Evolutionary conservation across 2,797 vertebrate genomes (phyloP).

Genomic region (Myotis pilosus): DNA sequence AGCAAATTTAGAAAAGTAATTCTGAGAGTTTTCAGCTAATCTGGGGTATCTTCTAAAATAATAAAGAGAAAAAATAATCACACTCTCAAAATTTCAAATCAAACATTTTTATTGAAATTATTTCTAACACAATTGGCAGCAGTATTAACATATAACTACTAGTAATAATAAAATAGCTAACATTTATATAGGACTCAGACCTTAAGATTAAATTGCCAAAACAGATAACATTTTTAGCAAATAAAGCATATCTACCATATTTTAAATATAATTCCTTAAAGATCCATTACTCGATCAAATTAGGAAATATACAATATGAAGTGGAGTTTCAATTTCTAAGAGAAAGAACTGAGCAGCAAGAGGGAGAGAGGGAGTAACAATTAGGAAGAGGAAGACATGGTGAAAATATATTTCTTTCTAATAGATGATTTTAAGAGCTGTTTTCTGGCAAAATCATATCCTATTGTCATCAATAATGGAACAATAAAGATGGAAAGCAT

Average conservation of each 20-base stretch:
- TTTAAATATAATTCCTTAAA: constrained; percentile 60
- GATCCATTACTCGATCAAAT: constrained; percentile 25
- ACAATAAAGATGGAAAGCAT: constrained; percentile 26
- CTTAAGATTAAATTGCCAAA: constrained; percentile 3
- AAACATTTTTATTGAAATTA: constrained; percentile 37
- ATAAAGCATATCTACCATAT: background rate
- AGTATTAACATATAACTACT: background rate
- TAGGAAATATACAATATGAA: constrained; percentile 38
- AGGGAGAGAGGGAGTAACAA: background rate
- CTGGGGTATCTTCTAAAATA: constrained; percentile 10
- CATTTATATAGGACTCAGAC: background rate
- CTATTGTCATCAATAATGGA: constrained; percentile 40
- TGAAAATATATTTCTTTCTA: background rate
- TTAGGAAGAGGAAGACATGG: background rate
- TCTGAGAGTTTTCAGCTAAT: constrained; percentile 10
- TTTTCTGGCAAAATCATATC: constrained; percentile 47
- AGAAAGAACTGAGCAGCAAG: constrained; percentile 30
- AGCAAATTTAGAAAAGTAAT: constrained; percentile 31
- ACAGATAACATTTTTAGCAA: constrained; percentile 21
- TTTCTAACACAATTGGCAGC: background rate
- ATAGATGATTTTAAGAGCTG: background rate
- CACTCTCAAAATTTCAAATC: constrained; percentile 9
- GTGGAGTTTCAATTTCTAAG: constrained; percentile 14
- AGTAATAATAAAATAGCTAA: background rate
- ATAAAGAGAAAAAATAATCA: background rate